Evolutionary conservation across 1,140 invertebrate genomes (phyloP).

Genomic region (Lethrus apterus): DNA sequence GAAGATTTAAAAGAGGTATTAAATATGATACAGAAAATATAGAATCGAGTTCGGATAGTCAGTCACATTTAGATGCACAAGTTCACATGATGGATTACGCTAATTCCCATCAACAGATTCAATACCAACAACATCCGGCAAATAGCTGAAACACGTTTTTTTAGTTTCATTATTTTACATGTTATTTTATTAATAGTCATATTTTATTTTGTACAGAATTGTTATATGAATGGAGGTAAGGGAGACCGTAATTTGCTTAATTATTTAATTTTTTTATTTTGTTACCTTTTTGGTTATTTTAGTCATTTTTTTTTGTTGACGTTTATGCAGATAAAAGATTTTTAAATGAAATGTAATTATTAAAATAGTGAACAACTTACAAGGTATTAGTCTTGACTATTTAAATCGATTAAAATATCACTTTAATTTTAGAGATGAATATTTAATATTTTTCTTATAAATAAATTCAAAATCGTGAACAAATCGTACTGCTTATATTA

Average conservation of each 20-base stretch:
- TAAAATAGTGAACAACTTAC: too few relatives aligned
- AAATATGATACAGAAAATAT: conserved; percentile 43
- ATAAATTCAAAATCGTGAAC: too few relatives aligned
- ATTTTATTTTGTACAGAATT: conserved; percentile 12
- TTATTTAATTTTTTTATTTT: too few relatives aligned
- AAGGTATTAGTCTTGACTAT: too few relatives aligned
- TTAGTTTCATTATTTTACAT: conserved; percentile 16
- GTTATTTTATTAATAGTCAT: conserved; percentile 9
- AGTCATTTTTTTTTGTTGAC: conserved; percentile 1
- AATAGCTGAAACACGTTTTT: conserved; percentile 36
- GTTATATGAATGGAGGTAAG: too few relatives aligned
- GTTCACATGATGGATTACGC: conserved; percentile 34
- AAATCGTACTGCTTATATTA: too few relatives aligned
- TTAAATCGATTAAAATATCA: too few relatives aligned
- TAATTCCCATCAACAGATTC: conserved; percentile 34
- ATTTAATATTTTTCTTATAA: too few relatives aligned
- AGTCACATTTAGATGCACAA: conserved; percentile 34
- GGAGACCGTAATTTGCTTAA: too few relatives aligned
- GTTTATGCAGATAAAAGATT: too few relatives aligned
- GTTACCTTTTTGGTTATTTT: background rate
- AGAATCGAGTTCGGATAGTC: conserved; percentile 30
- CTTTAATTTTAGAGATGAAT: too few relatives aligned
- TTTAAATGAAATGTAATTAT: too few relatives aligned
- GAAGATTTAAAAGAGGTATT: conserved; percentile 73
- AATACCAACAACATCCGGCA: conserved; percentile 36